phyloP scores from a whole-genome alignment of 2,113 vertebrate genomes.

The Mesocricetus auratus region DNA sequence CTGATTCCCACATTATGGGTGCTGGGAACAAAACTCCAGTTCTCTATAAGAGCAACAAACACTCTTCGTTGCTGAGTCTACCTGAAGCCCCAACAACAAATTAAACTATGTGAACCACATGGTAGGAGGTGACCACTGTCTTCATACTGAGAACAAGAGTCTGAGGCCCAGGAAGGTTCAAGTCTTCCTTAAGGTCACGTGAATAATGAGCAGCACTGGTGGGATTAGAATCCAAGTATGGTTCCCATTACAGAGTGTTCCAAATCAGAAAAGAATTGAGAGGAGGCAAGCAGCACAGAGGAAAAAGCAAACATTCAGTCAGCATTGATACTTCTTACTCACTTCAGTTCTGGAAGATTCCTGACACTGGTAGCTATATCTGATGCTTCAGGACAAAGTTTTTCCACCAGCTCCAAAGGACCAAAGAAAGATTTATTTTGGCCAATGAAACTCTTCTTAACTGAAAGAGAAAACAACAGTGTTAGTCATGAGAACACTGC shows the following conservation, averaged over 20 bases:
- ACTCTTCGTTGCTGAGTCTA: background rate
- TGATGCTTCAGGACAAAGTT: conserved; percentile 95
- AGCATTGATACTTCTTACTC: conserved; percentile 79
- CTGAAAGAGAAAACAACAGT: conserved; percentile 85
- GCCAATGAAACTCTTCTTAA: conserved; percentile 97
- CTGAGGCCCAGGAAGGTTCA: background rate
- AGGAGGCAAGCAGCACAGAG: background rate
- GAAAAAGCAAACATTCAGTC: conserved; percentile 1
- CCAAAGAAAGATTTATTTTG: conserved; percentile 98
- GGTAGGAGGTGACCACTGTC: background rate
- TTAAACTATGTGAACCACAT: background rate
- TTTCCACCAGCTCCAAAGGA: conserved; percentile 97
- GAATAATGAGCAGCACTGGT: background rate
- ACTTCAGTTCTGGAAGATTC: conserved; percentile 98
- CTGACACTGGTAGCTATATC: conserved; percentile 96
- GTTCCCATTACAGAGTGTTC: background rate
- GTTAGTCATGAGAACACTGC: conserved; percentile 55
- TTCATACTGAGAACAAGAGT: conserved; percentile 20
- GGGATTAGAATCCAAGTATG: background rate
- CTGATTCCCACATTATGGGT: background rate
- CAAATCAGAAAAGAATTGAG: conserved; percentile 12
- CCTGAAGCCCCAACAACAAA: background rate
- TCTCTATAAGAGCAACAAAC: background rate
- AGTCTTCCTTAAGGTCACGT: background rate
- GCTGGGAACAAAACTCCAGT: background rate